Conservation (phyloP, 2,113 vertebrate species). For the Neoarius graeffei region DNA sequence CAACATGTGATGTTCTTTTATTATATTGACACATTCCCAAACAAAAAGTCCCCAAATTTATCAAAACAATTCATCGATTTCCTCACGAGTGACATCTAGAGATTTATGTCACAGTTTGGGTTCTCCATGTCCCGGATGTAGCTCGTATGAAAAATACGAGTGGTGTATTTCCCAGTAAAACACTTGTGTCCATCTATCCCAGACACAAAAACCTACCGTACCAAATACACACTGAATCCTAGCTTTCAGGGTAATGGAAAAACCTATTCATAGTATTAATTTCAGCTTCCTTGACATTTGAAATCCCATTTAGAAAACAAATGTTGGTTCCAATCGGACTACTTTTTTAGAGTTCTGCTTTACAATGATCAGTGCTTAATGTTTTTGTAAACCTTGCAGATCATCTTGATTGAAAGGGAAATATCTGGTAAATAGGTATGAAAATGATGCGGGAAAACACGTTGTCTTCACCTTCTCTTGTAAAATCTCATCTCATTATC, state of each 20-base stretch:
- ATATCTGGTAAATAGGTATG: slow-evolving; percentile 54
- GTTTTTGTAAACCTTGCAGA: slow-evolving; percentile 20
- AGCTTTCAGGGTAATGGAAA: slow-evolving; percentile 68
- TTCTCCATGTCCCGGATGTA: no score
- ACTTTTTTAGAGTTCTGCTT: slow-evolving; percentile 58
- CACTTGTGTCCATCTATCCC: no score
- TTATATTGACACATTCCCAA: no score
- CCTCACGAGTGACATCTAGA: no score
- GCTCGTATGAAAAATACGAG: no score
- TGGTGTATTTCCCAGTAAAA: no score
- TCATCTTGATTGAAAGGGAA: slow-evolving; percentile 63
- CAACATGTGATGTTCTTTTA: no score
- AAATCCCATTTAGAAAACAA: slow-evolving; percentile 75
- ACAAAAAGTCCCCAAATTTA: no score
- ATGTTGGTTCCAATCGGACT: slow-evolving; percentile 64
- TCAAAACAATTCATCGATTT: no score
- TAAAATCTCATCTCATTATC: no score
- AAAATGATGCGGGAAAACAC: not conserved
- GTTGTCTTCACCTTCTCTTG: slow-evolving; percentile 21
- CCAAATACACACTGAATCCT: slow-evolving; percentile 69
- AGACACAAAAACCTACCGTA: not conserved
- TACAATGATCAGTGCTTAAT: slow-evolving; percentile 64
- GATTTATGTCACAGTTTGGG: no score
- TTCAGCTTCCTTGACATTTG: slow-evolving; percentile 71
- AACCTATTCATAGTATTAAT: slow-evolving; percentile 68